Conservation (phyloP, 2,113 vertebrate species). For the Myrmecobius fasciatus region DNA sequence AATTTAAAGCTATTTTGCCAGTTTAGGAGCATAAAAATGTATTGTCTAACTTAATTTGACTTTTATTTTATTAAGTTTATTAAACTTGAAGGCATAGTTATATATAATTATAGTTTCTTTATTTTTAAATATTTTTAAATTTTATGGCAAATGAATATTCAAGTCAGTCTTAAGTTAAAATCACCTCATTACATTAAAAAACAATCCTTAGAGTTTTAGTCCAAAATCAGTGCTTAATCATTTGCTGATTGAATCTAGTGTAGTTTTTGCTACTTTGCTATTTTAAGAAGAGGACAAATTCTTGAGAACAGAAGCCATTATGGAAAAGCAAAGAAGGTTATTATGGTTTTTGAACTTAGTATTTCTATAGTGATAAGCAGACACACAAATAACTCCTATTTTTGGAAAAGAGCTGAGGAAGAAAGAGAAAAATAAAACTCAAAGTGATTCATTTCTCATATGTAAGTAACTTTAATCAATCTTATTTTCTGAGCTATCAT, state of each 20-base stretch:
- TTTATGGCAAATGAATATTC: background rate
- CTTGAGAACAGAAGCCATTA: slow-evolving; percentile 15
- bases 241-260: background rate
- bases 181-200: background rate
- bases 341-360: background rate
- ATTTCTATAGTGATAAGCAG: background rate
- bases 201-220: background rate
- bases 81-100: background rate
- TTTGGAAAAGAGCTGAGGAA: background rate
- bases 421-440: background rate
- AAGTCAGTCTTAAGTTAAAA: background rate
- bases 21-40: background rate
- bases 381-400: background rate
- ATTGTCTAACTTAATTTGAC: background rate
- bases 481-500: background rate
- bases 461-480: background rate
- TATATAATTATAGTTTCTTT: background rate
- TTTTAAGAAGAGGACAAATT: slow-evolving; percentile 14
- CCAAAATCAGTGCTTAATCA: background rate
- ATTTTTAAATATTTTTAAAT: background rate
- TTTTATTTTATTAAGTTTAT: background rate
- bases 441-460: background rate
- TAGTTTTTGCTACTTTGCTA: background rate
- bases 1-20: background rate
- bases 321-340: background rate